These are phyloP conservation scores for Scalopus aquaticus DNA, from an alignment of 2,113 vertebrate genomes.

Conservation along the genomic window DNA sequence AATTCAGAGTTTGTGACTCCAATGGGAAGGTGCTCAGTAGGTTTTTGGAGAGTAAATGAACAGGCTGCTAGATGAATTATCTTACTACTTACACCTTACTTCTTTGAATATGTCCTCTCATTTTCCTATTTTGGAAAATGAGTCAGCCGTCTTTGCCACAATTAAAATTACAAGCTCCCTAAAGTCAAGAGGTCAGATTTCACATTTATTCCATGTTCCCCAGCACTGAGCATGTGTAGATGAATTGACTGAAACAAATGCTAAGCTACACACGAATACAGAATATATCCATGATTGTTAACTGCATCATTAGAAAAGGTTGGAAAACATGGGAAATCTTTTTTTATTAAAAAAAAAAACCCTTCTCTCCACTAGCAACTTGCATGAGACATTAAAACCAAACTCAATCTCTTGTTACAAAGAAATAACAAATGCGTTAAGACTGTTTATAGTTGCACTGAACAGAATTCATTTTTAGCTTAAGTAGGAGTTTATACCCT, in stretches of 20 bases:
- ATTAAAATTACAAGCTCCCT: not conserved
- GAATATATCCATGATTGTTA: not conserved
- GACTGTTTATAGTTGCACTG: not conserved
- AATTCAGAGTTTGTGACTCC: not conserved
- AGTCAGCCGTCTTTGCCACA: not conserved
- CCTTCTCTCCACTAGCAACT: not conserved
- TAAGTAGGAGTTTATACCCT: not conserved
- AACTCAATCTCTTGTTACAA: not conserved
- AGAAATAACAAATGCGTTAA: constrained; percentile 13
- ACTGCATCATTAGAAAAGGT: not conserved
- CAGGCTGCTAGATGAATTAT: not conserved
- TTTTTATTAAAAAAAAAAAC: not conserved
- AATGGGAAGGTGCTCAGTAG: not conserved
- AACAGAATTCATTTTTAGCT: not conserved
- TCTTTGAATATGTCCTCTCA: not conserved
- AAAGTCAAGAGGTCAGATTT: not conserved
- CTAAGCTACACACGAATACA: not conserved
- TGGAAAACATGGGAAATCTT: not conserved
- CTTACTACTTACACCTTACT: not conserved
- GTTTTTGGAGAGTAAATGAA: not conserved
- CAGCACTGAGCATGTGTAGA: not conserved
- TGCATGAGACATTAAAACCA: not conserved
- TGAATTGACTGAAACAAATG: not conserved
- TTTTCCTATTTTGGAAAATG: not conserved
- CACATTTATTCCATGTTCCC: not conserved